Percentiles rank a stretch among this genome's conserved stretches.
Conservation (phyloP, 2,113 vertebrate species). For the Hippocampus comes region DNA sequence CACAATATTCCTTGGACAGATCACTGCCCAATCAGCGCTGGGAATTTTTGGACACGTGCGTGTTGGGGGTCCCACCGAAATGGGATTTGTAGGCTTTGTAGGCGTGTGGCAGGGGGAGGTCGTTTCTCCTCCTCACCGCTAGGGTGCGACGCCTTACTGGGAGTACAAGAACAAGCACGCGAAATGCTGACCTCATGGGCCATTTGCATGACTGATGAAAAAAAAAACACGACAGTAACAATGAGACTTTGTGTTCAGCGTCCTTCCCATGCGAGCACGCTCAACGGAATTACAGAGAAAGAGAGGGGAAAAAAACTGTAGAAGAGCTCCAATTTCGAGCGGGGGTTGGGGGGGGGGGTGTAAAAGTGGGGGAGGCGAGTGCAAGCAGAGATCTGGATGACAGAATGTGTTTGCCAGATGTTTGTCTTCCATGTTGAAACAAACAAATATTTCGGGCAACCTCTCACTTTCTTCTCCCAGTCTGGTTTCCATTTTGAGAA, state of each 20-base stretch:
- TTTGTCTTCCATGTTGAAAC: conserved; percentile 39
- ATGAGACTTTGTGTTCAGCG: conserved; percentile 7
- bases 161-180: background rate
- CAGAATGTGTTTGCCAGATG: conserved; percentile 57
- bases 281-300: conserved; percentile 9
- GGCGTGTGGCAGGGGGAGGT: no score
- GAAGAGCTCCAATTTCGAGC: background rate
- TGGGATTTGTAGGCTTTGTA: no score
- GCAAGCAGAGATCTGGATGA: background rate
- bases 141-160: conserved; percentile 26
- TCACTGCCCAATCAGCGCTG: no score
- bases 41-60: no score
- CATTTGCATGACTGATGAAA: conserved; percentile 9
- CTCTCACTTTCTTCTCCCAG: conserved; percentile 17
- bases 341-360: background rate
- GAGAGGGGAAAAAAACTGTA: conserved; percentile 1
- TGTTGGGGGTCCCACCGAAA: no score
- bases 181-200: background rate
- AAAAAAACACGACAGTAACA: conserved; percentile 3
- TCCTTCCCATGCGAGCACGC: background rate
- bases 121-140: conserved; percentile 33
- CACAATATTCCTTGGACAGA: no score
- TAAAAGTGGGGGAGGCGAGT: background rate
- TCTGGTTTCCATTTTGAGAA: conserved; percentile 13
- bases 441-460: conserved; percentile 29